Percentiles rank a stretch among this genome's conserved stretches.
phyloP scores from a whole-genome alignment of 1,140 invertebrate genomes.

The Atta texana region DNA sequence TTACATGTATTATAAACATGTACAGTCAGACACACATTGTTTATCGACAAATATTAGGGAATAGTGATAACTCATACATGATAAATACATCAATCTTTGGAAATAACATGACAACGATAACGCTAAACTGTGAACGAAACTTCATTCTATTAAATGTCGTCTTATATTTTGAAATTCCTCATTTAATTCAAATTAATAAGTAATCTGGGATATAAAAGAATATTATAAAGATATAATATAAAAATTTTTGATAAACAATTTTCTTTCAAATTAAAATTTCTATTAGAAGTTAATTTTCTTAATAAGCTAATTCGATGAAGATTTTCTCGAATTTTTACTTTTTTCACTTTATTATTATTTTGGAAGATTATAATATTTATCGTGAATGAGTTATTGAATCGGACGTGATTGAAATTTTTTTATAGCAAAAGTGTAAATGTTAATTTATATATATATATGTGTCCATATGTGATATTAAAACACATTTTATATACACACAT shows the following conservation, averaged over 20 bases:
- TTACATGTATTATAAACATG: conserved; percentile 69
- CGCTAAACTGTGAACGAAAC: background rate
- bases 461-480: conserved; percentile 17
- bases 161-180: background rate
- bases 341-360: conserved; percentile 14
- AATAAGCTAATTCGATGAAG: background rate
- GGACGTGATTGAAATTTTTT: conserved; percentile 13
- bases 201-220: background rate
- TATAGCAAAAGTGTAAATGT: conserved; percentile 9
- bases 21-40: conserved; percentile 51
- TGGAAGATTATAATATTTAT: conserved; percentile 15
- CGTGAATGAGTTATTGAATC: conserved; percentile 10
- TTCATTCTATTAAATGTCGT: conserved; percentile 20
- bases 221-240: background rate
- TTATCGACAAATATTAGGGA: conserved; percentile 21
- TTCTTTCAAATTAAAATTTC: background rate
- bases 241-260: background rate
- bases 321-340: background rate
- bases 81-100: conserved; percentile 5
- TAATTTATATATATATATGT: conserved; percentile 32
- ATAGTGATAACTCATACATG: conserved; percentile 10
- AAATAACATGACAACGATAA: background rate
- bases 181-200: background rate
- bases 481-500: background rate
- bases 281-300: background rate